Base-by-base conservation (phyloP, 2,113 vertebrate species). In the Thamnaconus septentrionalis region DNA sequence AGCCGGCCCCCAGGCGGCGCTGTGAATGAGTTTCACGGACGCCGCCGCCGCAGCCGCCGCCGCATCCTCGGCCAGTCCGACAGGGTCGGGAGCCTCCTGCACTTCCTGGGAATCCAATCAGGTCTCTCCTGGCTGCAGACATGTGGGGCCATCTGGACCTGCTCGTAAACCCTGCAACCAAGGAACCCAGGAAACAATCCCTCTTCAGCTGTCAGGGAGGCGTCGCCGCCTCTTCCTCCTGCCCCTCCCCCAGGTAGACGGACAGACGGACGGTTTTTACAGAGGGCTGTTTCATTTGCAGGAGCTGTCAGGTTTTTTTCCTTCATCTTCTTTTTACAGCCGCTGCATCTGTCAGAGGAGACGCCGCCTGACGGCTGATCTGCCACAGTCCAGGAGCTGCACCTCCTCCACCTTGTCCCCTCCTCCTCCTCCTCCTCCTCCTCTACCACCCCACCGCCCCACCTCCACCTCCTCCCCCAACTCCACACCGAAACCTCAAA, bases 261-360 rank as follows among this genome's bases (percentile, higher is more conserved):
- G 74, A 79, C 71, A 59, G 64, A 81, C 67, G 49, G 18, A 11
- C 47, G 64, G 57, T 62, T 83, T 81, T 86, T 84, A 86, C 49
- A 64, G 80, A 78, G 84, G 85, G 81, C 79, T 73, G 84, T 85
- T 84, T 83, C 59, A 71, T 81, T 87, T 85, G 51, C 47, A 75
- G 60, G 53, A 71, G 80, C 68, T 87, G 75, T 80, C 41, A 41
- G 68, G n/a, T n/a, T n/a, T n/a, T n/a, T n/a, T n/a, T n/a, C 73
- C 69, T 71, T 73, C 78, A 76, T 71, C 79, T 61, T 8, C 41
- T 71, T 54, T 74, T 77, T 84, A 83, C 72, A 53, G 69, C 59
- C 4, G 18, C 46, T 53, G 64, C 71, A 78, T 75, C 78, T 78
- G 76, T 78, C 69, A 12, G 63, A 42, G 7, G 50, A 58, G 66